Evolutionary conservation across 2,888 invertebrate genomes (phyloP), one percentile per base, ranked within the genome.

Genomic region (Calliopum simillimum): DNA sequence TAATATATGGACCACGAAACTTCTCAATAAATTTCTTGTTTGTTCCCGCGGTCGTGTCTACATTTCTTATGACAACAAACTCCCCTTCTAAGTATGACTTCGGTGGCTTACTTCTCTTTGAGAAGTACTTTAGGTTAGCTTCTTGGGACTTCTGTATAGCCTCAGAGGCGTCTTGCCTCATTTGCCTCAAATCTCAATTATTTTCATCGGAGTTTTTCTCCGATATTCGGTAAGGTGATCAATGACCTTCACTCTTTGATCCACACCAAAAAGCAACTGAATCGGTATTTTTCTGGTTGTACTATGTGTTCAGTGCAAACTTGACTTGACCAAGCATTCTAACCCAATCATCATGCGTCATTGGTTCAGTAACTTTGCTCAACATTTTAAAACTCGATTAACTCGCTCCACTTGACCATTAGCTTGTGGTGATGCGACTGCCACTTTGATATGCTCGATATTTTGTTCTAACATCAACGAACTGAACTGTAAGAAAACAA

Each of bases 1-100:
- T 33, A 6, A 33, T 6, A 6, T 33, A 33, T 4, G 33, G 33
- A 33, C 33, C 33, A 6, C 33, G 33, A 6, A 6, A 33, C 8
- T 33, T 33, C 8, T 33, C 33, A 6, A 3, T 4, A 6, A 33
- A 33, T 1, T 33, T 33, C 8, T 33, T 33, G 33, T 3, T 33
- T 33, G 4, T 33, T 33, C 33, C 33, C 5, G 8, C 33, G 33
- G 33, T 33, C 5, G 33, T 75, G 44, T 78, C 78, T n/a, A 75
- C 68, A 68, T 80, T 79, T 6, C 70, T 61, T 19, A 79, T 75
- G 71, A 79, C 75, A 12, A 69, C 62, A 55, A 46, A 69, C 12
- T 62, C 68, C 1, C 68, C 59, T n/a, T 61, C 33, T 4, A 6
- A 33, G 8, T 33, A 33, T 6, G 5, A 6, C 33, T 33, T 33